These are phyloP conservation scores for Cryptosula pallasiana DNA, from an alignment of 2,888 invertebrate genomes.

Conservation along the genomic window DNA sequence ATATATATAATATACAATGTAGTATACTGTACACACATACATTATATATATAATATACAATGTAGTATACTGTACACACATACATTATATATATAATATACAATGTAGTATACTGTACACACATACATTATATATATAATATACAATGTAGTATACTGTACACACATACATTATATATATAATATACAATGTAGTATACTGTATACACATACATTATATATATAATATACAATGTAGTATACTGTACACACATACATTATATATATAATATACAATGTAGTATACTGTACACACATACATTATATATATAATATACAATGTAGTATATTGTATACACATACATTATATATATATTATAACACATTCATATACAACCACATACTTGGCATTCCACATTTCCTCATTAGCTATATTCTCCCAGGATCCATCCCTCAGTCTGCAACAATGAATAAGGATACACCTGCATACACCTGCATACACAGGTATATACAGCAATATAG, in stretches of 20 bases:
- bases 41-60: neutral
- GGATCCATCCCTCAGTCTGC: slow-evolving; percentile 37
- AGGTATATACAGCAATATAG: neutral
- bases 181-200: neutral
- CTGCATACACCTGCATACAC: neutral
- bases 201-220: neutral
- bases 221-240: neutral
- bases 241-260: neutral
- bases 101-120: neutral
- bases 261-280: slow-evolving; percentile 7
- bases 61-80: neutral
- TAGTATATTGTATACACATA: neutral
- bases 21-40: neutral
- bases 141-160: no score
- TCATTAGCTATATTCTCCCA: slow-evolving; percentile 49
- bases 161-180: neutral
- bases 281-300: neutral
- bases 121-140: neutral
- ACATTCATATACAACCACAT: slow-evolving; percentile 30
- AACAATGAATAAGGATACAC: slow-evolving; percentile 13
- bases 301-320: neutral
- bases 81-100: neutral
- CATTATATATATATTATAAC: neutral
- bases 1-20: neutral
- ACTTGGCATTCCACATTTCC: slow-evolving; percentile 52